Percentiles rank a stretch among this genome's conserved stretches.
Conservation (phyloP, 2,888 invertebrate genomes). For the Lasius platythorax region DNA sequence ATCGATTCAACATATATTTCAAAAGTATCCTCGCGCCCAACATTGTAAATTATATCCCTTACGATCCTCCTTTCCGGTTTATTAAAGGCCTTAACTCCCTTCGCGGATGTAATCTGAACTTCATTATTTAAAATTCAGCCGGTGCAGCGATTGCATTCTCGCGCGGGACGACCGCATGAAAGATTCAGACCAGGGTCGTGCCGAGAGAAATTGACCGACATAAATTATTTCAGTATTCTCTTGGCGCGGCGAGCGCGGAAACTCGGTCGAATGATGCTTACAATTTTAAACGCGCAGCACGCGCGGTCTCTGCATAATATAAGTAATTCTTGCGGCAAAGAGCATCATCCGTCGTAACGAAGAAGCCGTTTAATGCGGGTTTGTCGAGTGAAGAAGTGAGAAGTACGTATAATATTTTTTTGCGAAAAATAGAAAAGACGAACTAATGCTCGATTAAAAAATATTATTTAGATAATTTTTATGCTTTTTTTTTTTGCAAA, state of each 20-base stretch:
- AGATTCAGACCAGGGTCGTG: slow-evolving; percentile 69
- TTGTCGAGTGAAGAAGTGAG: slow-evolving; percentile 13
- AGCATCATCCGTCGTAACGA: slow-evolving; percentile 54
- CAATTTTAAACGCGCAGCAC: slow-evolving; percentile 60
- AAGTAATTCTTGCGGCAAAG: slow-evolving; percentile 55
- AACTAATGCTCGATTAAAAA: slow-evolving; percentile 22
- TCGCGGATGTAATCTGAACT: slow-evolving; percentile 71
- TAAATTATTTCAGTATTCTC: slow-evolving; percentile 74
- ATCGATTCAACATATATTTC: not conserved
- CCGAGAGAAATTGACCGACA: slow-evolving; percentile 76
- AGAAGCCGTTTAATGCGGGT: slow-evolving; percentile 46
- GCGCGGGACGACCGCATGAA: slow-evolving; percentile 72
- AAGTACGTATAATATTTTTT: not conserved
- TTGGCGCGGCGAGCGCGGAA: slow-evolving; percentile 33
- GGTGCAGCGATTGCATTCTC: slow-evolving; percentile 76
- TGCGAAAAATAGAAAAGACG: slow-evolving; percentile 13
- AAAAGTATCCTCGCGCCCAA: slow-evolving; percentile 44
- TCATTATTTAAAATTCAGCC: slow-evolving; percentile 76
- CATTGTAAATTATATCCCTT: slow-evolving; percentile 57
- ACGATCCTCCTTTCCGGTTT: slow-evolving; percentile 68
- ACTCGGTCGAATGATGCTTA: slow-evolving; percentile 58
- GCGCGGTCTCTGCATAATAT: slow-evolving; percentile 53
- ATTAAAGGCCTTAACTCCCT: slow-evolving; percentile 71
- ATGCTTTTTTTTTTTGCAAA: not conserved
- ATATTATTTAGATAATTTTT: slow-evolving; percentile 22